Base-by-base conservation (phyloP, 2,888 invertebrate species). In the Cantharis flavilabris region DNA sequence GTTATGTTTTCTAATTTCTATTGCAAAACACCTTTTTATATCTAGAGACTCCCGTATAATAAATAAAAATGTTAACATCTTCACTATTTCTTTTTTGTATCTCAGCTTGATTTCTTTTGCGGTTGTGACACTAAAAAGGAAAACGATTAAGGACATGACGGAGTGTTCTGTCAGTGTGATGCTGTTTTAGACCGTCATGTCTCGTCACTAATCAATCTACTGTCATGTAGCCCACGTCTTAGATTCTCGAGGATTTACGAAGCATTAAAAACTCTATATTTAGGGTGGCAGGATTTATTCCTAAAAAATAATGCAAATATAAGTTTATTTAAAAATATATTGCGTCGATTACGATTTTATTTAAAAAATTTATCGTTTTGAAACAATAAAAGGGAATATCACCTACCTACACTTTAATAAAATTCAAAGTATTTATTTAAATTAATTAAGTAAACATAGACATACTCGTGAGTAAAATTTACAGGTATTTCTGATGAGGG, bases 141-240 rank as follows among this genome's bases (percentile, higher is more conserved):
- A 73, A 69, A 62, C 69, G 73, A 69, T 73, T 73, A 73, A 69
- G 69, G 72, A 65, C 49, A 69, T 69, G 73, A 73, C 73, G 69
- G 63, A 73, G 73, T 73, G 69, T 73, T 49, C 69, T 62, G 73
- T 73, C 73, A 73, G 62, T 26, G 49, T 69, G 18, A 69, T 74
- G 28, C 65, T 74, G 74, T 74, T 74, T 70, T 70, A 70, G 70
- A 62, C 74, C 62, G 49, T 70, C 74, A 70, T 69, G 74, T 74
- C 65, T 23, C 74, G 74, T 74, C 74, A 74, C 74, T 70, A 74
- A 74, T 74, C 74, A 74, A 74, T 74, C 74, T 20, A 14, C 70
- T 74, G 74, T 74, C 74, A 70, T 74, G 74, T 74, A 70, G 30
- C 70, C 69, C 64, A 69, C 73, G 69, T 73, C 62, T 73, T 69